phyloP scores from a whole-genome alignment of 2,888 invertebrate species.

The Sinohyriopsis cumingii region DNA sequence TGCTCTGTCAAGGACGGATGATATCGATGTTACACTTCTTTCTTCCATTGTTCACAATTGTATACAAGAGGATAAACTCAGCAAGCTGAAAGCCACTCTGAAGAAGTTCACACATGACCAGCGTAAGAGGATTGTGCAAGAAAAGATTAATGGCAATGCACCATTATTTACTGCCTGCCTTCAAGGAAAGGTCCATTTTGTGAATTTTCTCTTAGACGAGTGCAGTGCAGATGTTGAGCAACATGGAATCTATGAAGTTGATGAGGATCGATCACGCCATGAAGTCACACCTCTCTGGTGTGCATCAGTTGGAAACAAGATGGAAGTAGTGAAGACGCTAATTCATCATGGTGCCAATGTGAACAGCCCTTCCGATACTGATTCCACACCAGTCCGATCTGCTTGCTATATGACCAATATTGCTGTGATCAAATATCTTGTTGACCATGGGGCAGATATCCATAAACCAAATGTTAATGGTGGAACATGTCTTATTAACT shows the following conservation, averaged over 20 bases:
- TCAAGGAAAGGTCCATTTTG: constrained; percentile 73
- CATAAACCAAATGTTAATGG: constrained; percentile 90
- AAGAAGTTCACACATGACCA: constrained; percentile 39
- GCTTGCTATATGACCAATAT: constrained; percentile 87
- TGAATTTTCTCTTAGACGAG: constrained; percentile 86
- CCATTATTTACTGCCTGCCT: constrained; percentile 57
- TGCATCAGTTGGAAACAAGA: constrained; percentile 89
- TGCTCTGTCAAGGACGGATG: neutral
- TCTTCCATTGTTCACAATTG: constrained; percentile 49
- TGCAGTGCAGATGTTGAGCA: constrained; percentile 91
- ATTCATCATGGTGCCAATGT: constrained; percentile 86
- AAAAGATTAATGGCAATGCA: constrained; percentile 53
- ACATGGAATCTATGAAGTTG: constrained; percentile 80
- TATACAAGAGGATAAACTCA: constrained; percentile 47
- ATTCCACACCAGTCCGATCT: constrained; percentile 87
- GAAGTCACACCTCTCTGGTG: constrained; percentile 92
- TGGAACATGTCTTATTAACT: constrained; percentile 94
- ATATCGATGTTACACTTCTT: constrained; percentile 15
- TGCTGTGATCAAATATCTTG: constrained; percentile 62
- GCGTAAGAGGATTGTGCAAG: constrained; percentile 37
- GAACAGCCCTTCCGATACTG: constrained; percentile 90
- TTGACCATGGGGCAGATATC: constrained; percentile 74
- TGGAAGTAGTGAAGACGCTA: constrained; percentile 84
- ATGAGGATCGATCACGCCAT: constrained; percentile 86
- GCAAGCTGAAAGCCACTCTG: constrained; percentile 42